Percentiles rank a stretch among this genome's conserved stretches.
phyloP scores from a whole-genome alignment of 2,888 invertebrate genomes.

The Bombylius major region DNA sequence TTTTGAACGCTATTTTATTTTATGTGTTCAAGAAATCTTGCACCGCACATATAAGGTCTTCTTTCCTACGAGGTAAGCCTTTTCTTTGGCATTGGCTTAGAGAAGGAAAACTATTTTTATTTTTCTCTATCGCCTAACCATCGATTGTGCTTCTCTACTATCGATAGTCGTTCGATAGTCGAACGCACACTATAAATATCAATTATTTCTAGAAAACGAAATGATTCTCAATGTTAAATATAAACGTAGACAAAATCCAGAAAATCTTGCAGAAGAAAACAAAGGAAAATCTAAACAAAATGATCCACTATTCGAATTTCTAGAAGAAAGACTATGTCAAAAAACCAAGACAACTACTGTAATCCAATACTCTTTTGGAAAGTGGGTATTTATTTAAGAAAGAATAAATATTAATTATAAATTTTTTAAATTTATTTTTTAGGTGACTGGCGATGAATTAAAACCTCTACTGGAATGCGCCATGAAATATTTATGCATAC shows the following conservation, averaged over 20 bases:
- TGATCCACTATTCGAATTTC: neutral
- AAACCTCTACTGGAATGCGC: neutral
- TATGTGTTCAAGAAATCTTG: no score
- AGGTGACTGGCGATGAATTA: neutral
- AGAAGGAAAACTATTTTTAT: neutral
- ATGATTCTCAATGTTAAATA: neutral
- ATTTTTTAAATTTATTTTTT: neutral
- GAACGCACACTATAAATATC: no score
- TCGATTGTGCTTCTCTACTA: neutral
- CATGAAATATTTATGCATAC: neutral
- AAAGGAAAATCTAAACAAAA: neutral
- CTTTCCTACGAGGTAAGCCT: no score
- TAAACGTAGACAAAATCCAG: neutral
- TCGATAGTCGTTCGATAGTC: neutral
- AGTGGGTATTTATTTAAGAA: neutral
- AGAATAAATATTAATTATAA: neutral
- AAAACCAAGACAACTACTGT: neutral
- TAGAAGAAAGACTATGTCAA: neutral
- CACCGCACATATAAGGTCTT: no score
- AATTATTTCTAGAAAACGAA: neutral
- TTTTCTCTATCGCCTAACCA: neutral
- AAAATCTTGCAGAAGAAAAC: neutral
- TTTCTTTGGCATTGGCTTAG: no score
- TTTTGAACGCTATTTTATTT: no score
- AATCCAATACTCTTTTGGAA: neutral